Conservation (phyloP, 2,888 invertebrate species). For the Stenotaenia linearis region DNA sequence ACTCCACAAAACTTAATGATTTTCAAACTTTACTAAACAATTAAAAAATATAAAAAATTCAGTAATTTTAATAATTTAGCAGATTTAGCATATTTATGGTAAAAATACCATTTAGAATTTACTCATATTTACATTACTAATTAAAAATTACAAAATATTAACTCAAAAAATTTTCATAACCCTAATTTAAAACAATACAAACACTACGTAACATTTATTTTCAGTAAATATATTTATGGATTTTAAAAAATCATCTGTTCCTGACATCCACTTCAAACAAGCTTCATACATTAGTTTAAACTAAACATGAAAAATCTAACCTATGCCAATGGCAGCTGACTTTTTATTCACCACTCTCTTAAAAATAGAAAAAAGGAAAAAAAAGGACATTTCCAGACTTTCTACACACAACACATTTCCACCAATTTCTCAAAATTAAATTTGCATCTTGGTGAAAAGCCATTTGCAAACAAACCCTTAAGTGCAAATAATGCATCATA, state of each 20-base stretch:
- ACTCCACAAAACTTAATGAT: too few relatives aligned
- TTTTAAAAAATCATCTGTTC: background rate
- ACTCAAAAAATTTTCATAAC: background rate
- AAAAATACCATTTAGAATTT: too few relatives aligned
- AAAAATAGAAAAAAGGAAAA: background rate
- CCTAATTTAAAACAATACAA: too few relatives aligned
- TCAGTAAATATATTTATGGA: background rate
- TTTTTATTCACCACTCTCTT: background rate
- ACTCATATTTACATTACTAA: too few relatives aligned
- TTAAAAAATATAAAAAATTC: too few relatives aligned
- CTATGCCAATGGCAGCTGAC: constrained; percentile 16
- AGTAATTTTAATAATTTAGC: too few relatives aligned
- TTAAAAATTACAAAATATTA: too few relatives aligned
- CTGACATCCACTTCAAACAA: background rate
- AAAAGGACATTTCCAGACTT: background rate
- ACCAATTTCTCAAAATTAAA: background rate
- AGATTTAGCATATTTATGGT: too few relatives aligned
- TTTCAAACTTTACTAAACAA: too few relatives aligned
- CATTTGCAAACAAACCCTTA: background rate
- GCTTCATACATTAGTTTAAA: constrained; percentile 15
- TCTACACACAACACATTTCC: background rate
- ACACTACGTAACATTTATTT: background rate
- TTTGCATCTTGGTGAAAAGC: background rate
- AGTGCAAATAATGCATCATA: background rate
- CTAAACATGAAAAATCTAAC: background rate